A percentile compares a stretch with the other conserved stretches of the same genome.
Conservation (phyloP, 2,113 vertebrate species). For the Thunnus thynnus region DNA sequence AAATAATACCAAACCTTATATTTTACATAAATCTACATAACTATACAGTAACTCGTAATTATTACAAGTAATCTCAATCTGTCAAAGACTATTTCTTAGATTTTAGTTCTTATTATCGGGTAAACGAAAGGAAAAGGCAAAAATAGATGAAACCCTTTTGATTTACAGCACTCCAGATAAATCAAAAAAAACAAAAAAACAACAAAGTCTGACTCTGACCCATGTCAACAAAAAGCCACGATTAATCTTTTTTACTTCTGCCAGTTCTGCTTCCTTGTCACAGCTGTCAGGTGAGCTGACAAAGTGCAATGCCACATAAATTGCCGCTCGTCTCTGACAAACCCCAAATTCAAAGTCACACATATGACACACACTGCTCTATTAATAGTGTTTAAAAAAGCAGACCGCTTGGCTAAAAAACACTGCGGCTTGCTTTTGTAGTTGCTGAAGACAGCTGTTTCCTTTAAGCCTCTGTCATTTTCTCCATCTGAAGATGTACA, state of each 20-base stretch:
- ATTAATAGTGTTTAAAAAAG: constrained; percentile 65
- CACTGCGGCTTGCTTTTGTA: not conserved
- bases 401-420: constrained; percentile 31
- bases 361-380: constrained; percentile 54
- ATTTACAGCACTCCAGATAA: constrained; percentile 40
- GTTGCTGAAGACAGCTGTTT: not conserved
- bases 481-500: constrained; percentile 24
- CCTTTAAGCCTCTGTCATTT: constrained; percentile 9
- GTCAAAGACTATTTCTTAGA: constrained; percentile 52
- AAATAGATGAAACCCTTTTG: constrained; percentile 71
- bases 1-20: too few relatives aligned
- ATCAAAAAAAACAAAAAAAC: constrained; percentile 4
- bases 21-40: constrained; percentile 30
- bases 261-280: constrained; percentile 51
- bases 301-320: constrained; percentile 49
- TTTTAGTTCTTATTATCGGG: constrained; percentile 45
- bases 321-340: constrained; percentile 44
- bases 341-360: constrained; percentile 67
- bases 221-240: constrained; percentile 43
- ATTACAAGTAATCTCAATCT: constrained; percentile 65
- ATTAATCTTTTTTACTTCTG: constrained; percentile 42
- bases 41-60: constrained; percentile 1
- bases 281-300: constrained; percentile 76
- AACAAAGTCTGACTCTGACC: constrained; percentile 57
- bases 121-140: constrained; percentile 12